Evolutionary conservation across 2,797 vertebrate species (phyloP).

Genomic region (Hozukius guyotensis): DNA sequence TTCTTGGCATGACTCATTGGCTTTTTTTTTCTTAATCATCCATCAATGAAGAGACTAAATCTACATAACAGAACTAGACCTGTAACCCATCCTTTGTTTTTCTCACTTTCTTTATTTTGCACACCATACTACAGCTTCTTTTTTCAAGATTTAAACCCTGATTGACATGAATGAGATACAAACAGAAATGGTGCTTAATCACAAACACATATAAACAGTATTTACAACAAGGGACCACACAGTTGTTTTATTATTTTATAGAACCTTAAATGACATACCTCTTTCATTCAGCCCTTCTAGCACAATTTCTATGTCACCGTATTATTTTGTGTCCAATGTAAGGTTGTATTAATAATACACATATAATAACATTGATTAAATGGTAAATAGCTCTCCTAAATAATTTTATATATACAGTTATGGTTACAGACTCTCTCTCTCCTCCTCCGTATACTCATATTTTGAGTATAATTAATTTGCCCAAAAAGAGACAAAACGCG

Average conservation of each 20-base stretch:
- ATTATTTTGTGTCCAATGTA: not conserved
- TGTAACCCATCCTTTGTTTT: not conserved
- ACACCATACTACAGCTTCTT: not conserved
- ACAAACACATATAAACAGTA: not conserved
- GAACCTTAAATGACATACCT: not conserved
- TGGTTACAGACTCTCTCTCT: no score
- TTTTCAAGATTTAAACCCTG: not conserved
- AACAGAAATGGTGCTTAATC: not conserved
- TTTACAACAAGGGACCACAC: not conserved
- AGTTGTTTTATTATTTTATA: not conserved
- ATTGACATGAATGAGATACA: not conserved
- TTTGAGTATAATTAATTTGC: no score
- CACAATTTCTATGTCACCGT: not conserved
- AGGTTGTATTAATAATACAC: no score
- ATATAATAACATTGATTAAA: no score
- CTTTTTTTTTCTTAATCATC: not conserved
- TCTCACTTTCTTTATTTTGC: not conserved
- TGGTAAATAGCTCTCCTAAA: no score
- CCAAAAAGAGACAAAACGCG: no score
- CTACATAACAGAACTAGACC: not conserved
- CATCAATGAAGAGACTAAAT: not conserved
- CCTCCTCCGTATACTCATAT: no score
- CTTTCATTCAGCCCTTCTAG: not conserved
- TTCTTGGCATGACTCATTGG: not conserved
- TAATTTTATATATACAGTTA: rapidly evolving